These are phyloP conservation scores for Ichneumoninae sp. DNA, from an alignment of 2,888 invertebrate species.

Conservation along the genomic window DNA sequence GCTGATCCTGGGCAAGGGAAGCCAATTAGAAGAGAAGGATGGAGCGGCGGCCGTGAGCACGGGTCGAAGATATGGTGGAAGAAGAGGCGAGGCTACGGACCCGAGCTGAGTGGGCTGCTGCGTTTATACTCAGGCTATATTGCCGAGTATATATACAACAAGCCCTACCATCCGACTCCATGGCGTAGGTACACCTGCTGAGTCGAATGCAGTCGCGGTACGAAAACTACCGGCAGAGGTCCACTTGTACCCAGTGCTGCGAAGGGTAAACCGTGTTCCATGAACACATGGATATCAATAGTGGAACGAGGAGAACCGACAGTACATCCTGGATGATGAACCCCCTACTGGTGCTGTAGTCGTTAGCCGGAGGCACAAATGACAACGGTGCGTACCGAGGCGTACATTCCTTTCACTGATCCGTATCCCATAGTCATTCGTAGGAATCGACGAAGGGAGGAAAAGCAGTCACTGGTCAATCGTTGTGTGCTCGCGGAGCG, in stretches of 20 bases:
- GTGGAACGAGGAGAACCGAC: slow-evolving; percentile 12
- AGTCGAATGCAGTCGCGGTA: slow-evolving; percentile 38
- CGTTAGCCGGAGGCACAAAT: not conserved
- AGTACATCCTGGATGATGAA: slow-evolving; percentile 14
- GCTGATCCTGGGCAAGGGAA: slow-evolving; percentile 48
- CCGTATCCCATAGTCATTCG: slow-evolving; percentile 30
- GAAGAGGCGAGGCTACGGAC: slow-evolving; percentile 39
- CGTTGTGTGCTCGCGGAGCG: not conserved
- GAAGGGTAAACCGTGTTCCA: slow-evolving; percentile 32
- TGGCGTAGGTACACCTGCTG: slow-evolving; percentile 32
- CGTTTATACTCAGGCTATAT: slow-evolving; percentile 53
- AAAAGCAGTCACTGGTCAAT: slow-evolving; percentile 20
- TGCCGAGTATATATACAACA: slow-evolving; percentile 33
- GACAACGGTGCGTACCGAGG: slow-evolving; percentile 22
- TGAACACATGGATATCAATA: not conserved
- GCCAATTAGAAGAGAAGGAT: slow-evolving; percentile 57
- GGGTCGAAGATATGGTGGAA: slow-evolving; percentile 5
- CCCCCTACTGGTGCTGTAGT: not conserved
- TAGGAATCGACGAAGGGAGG: slow-evolving; percentile 30
- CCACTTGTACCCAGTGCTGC: slow-evolving; percentile 45
- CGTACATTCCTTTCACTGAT: slow-evolving; percentile 20
- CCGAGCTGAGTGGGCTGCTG: slow-evolving; percentile 59
- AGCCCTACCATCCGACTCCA: slow-evolving; percentile 27
- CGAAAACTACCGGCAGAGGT: slow-evolving; percentile 36
- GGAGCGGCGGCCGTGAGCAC: slow-evolving; percentile 9